Base-by-base conservation (phyloP, 1,140 invertebrate species). In the Drosophila kepulauana region DNA sequence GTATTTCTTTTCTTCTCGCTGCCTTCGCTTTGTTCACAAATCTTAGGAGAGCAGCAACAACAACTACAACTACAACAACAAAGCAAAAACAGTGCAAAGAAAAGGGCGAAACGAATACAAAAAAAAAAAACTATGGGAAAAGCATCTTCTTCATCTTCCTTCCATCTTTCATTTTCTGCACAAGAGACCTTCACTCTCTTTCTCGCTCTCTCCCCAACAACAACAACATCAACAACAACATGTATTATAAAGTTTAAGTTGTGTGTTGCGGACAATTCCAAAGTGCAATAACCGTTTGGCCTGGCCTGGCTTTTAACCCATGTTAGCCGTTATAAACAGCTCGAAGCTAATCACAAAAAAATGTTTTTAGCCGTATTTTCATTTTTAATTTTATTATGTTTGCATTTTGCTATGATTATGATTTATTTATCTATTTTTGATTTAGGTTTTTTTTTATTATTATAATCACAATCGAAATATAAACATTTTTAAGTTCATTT, bases 281-380 rank as follows among this genome's bases (percentile, higher is more conserved):
- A 81, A 81, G 79, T 81, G 79, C 79, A 81, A 81, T 68, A 81
- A 81, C 79, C 79, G 78, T 81, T 80, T 61, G 67, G 63, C 73
- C 64, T 51, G 64, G 64, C 70, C 64, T 64, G 35, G 46, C 30
- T 33, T 63, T 81, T 81, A 81, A 81, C 78, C 78, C 78, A 67
- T 28, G 58, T 33, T 56, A 41, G 72, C 46, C 67, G 35, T 10
- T 43, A 49, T 20, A 25, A n/a, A 10, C n/a, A 48, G 16, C 49
- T 20, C 16, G 4, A 65, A 15, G 13, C 33, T 20, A 7, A 57
- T 67, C 13, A 71, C 16, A 15, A 41, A 5, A 25, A 25, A 25
- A 25, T 4, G 20, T 25, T 6, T 4, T 10, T 25, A 41, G n/a
- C n/a, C 11, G 11, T 5, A 45, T 61, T 61, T 61, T 3, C 1